phyloP scores from a whole-genome alignment of 2,888 invertebrate genomes.

The Dromius quadrimaculatus region DNA sequence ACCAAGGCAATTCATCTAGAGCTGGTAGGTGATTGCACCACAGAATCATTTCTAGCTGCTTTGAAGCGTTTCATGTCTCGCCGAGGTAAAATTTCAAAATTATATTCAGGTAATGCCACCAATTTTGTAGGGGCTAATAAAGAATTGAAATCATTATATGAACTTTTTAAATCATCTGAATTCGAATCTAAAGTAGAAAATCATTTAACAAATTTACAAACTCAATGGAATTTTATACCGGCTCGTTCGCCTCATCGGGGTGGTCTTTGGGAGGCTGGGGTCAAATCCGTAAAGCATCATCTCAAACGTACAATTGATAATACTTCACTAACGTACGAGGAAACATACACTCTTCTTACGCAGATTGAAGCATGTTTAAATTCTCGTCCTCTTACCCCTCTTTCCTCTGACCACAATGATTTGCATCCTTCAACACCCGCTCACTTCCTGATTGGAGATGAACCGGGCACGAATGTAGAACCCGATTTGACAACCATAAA shows the following conservation, averaged over 20 bases:
- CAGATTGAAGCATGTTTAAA: conserved; percentile 53
- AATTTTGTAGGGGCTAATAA: conserved; percentile 52
- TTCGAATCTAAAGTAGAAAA: conserved; percentile 40
- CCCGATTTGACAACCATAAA: not conserved
- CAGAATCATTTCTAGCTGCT: not conserved
- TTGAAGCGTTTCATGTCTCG: not conserved
- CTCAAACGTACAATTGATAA: conserved; percentile 50
- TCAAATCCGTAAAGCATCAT: conserved; percentile 58
- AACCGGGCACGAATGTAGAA: not conserved
- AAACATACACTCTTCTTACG: not conserved
- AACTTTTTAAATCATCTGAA: not conserved
- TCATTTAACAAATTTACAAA: no score
- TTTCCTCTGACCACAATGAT: conserved; percentile 52
- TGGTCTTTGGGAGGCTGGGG: no score
- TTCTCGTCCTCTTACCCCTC: conserved; percentile 56
- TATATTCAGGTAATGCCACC: conserved; percentile 17
- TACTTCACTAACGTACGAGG: not conserved
- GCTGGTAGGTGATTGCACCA: not conserved
- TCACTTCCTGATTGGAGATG: conserved; percentile 49
- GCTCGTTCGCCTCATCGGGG: no score
- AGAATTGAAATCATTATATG: conserved; percentile 30
- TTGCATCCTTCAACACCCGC: conserved; percentile 45
- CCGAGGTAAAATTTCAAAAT: no score
- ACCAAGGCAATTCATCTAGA: not conserved
- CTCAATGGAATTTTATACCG: no score